These are phyloP conservation scores for Emmelina monodactyla DNA, from an alignment of 2,888 invertebrate genomes.

Conservation along the genomic window DNA sequence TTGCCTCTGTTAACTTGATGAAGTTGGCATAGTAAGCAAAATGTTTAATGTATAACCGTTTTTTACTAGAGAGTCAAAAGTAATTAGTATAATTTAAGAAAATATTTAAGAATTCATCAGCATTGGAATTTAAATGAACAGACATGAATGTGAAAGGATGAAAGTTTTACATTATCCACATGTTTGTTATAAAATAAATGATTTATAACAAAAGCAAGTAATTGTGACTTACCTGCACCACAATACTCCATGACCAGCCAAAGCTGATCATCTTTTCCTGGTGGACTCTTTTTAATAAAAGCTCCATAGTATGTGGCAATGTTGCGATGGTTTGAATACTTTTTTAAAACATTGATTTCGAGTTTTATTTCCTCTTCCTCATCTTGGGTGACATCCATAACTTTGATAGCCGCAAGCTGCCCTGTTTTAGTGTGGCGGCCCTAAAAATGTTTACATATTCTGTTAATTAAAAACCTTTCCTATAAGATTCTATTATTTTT, in stretches of 20 bases:
- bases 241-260: slow-evolving; percentile 99
- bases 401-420: slow-evolving; percentile 99
- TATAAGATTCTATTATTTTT: background rate
- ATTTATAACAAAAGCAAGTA: slow-evolving; percentile 1
- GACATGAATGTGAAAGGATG: background rate
- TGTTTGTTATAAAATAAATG: background rate
- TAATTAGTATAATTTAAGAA: too few relatives aligned
- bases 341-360: slow-evolving; percentile 99
- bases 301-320: slow-evolving; percentile 99
- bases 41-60: too few relatives aligned
- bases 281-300: slow-evolving; percentile 98
- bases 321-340: slow-evolving; percentile 98
- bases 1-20: too few relatives aligned
- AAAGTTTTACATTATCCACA: background rate
- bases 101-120: too few relatives aligned
- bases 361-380: slow-evolving; percentile 99
- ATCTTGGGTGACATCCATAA: slow-evolving; percentile 99
- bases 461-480: background rate
- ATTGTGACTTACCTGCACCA: slow-evolving; percentile 79
- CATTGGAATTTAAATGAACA: too few relatives aligned
- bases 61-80: too few relatives aligned
- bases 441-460: slow-evolving; percentile 56
- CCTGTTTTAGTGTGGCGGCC: slow-evolving; percentile 99
- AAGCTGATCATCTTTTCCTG: slow-evolving; percentile 98
- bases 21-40: too few relatives aligned